Percentiles rank a stretch among this genome's conserved stretches.
Conservation (phyloP, 2,113 vertebrate species). For the Dendrocopos noguchii region DNA sequence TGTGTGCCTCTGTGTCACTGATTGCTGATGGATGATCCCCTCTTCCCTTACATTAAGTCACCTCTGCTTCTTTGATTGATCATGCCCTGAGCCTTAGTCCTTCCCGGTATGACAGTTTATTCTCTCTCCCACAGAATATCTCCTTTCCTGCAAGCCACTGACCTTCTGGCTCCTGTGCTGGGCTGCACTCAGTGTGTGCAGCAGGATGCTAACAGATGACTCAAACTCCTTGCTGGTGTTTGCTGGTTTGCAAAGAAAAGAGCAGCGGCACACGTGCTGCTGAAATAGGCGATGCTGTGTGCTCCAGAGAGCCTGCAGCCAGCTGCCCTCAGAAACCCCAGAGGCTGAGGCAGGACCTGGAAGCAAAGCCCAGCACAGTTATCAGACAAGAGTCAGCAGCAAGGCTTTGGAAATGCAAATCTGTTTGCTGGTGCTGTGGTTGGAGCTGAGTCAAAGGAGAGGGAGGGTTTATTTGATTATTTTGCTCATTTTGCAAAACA, state of each 20-base stretch:
- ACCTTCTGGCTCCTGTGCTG: not conserved
- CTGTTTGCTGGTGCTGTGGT: not conserved
- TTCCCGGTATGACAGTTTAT: not conserved
- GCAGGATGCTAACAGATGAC: not conserved
- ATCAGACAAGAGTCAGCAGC: not conserved
- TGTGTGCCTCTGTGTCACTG: fast-evolving
- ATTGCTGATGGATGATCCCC: not conserved
- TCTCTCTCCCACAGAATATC: not conserved
- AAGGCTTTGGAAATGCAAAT: not conserved
- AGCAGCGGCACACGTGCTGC: not conserved
- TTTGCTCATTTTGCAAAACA: conserved; percentile 58
- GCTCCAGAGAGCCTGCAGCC: not conserved
- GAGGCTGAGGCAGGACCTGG: not conserved
- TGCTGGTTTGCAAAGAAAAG: not conserved
- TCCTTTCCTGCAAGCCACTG: not conserved
- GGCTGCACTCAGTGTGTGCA: not conserved
- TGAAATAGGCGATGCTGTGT: not conserved
- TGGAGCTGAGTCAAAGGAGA: not conserved
- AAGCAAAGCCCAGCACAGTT: not conserved
- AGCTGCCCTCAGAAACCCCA: not conserved
- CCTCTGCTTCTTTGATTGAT: not conserved
- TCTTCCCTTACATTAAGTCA: not conserved
- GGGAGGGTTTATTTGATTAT: conserved; percentile 52
- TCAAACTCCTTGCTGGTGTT: not conserved
- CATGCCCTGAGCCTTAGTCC: not conserved